Percentiles rank a stretch among this genome's conserved stretches.
These are phyloP conservation scores for Orthonevra nobilis DNA, from an alignment of 2,888 invertebrate species.

Conservation along the genomic window DNA sequence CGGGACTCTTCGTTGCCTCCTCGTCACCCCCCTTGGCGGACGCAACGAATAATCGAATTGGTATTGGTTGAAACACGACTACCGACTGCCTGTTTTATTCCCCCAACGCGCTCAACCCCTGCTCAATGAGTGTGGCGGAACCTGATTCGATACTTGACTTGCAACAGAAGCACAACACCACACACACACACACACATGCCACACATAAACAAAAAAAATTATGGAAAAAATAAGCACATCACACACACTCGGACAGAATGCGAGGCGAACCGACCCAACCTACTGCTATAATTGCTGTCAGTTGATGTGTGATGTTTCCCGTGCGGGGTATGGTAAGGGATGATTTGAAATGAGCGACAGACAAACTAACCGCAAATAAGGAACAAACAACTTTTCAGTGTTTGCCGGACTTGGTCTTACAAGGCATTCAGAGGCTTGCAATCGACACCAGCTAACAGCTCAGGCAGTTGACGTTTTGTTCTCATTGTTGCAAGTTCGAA, in stretches of 20 bases:
- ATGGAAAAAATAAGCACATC: conserved; percentile 16
- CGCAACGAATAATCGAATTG: conserved; percentile 43
- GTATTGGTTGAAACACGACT: conserved; percentile 69
- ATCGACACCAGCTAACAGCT: conserved; percentile 68
- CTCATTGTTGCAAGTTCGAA: conserved; percentile 78
- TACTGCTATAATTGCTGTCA: conserved; percentile 65
- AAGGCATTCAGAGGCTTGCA: conserved; percentile 61
- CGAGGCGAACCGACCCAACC: conserved; percentile 61
- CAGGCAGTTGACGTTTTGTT: conserved; percentile 79
- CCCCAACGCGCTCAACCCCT: conserved; percentile 49
- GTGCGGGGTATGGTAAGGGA: conserved; percentile 67
- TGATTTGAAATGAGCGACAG: conserved; percentile 65
- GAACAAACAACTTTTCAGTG: conserved; percentile 67
- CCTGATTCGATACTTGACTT: conserved; percentile 63
- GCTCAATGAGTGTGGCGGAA: conserved; percentile 59
- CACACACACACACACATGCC: conserved; percentile 42
- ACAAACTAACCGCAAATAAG: conserved; percentile 70
- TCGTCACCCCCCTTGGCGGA: not conserved
- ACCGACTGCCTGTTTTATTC: conserved; percentile 42
- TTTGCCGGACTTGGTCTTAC: conserved; percentile 57
- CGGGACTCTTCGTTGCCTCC: conserved; percentile 26
- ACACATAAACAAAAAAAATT: conserved; percentile 13
- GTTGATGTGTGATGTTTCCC: conserved; percentile 58
- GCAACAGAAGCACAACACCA: conserved; percentile 63
- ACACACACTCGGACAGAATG: too few species aligned